Evolutionary conservation across 2,888 invertebrate genomes (phyloP).

Genomic region (Ypsolopha sequella): DNA sequence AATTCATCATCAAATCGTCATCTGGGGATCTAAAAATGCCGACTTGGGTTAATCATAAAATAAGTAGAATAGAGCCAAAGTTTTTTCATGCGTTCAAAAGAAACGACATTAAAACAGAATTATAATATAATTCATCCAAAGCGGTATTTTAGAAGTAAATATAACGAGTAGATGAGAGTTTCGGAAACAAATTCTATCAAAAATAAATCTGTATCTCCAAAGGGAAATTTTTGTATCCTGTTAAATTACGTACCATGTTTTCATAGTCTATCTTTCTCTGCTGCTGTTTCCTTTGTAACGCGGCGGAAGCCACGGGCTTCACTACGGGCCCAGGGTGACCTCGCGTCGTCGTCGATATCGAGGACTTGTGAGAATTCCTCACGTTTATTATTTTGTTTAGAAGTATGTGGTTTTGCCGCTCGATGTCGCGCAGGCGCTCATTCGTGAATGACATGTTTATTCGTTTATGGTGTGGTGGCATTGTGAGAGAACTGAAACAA

Average conservation of each 20-base stretch:
- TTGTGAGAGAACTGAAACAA: constrained; percentile 37
- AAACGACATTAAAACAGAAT: too few relatives aligned
- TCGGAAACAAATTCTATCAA: too few relatives aligned
- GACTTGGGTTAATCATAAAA: too few relatives aligned
- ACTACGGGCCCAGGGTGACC: constrained; percentile 19
- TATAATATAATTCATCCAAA: too few relatives aligned
- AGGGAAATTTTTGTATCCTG: too few relatives aligned
- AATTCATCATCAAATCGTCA: too few relatives aligned
- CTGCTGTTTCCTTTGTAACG: constrained; percentile 61
- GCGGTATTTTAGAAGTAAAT: too few relatives aligned
- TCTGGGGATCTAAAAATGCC: too few relatives aligned
- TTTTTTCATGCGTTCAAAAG: too few relatives aligned
- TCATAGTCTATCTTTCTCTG: constrained; percentile 71
- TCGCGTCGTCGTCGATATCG: constrained; percentile 33
- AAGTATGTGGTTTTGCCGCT: constrained; percentile 71
- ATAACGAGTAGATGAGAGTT: too few relatives aligned
- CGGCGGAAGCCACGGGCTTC: constrained; percentile 46
- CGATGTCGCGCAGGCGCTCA: constrained; percentile 71
- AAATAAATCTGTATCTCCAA: too few relatives aligned
- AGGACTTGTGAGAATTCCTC: constrained; percentile 40
- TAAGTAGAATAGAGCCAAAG: too few relatives aligned
- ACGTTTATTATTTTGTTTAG: constrained; percentile 68
- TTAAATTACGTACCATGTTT: constrained; percentile 50
- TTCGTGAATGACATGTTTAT: constrained; percentile 71
- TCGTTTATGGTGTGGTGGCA: constrained; percentile 30